Percentiles rank a stretch among this genome's conserved stretches.
phyloP scores from a whole-genome alignment of 2,113 vertebrate species.

The Apaloderma vittatum region DNA sequence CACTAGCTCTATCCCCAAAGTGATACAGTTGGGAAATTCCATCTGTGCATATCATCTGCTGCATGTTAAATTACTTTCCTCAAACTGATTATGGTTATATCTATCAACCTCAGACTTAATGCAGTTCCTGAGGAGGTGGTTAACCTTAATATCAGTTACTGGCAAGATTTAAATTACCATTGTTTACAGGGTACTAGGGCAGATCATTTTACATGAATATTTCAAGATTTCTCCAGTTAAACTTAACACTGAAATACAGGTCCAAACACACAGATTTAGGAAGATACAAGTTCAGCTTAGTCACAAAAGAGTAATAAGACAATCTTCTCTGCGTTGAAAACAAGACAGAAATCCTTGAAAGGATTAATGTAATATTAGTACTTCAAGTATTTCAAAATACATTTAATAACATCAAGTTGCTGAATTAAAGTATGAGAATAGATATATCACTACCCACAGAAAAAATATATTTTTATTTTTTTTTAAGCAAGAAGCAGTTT shows the following conservation, averaged over 20 bases:
- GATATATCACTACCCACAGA: neutral
- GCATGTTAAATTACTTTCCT: constrained; percentile 46
- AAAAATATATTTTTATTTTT: neutral
- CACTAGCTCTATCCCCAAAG: neutral
- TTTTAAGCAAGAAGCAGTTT: neutral
- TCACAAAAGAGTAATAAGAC: neutral
- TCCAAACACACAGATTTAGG: neutral
- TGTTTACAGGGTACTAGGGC: neutral
- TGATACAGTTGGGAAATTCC: constrained; percentile 54
- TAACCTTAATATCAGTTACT: constrained; percentile 27
- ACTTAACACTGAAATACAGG: neutral
- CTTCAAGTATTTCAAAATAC: neutral
- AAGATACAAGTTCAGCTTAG: neutral
- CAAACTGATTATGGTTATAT: constrained; percentile 8
- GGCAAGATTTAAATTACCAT: neutral
- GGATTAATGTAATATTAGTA: neutral
- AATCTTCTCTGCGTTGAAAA: neutral
- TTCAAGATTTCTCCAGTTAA: neutral
- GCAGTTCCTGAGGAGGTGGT: constrained; percentile 33
- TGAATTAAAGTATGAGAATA: neutral
- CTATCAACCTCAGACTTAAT: constrained; percentile 10
- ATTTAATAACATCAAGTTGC: neutral
- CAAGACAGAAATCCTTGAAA: neutral
- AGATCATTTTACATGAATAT: neutral
- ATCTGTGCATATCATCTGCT: constrained; percentile 63